Percentiles rank a stretch among this genome's conserved stretches.
phyloP scores from a whole-genome alignment of 1,140 invertebrate species.

The Brachionus koreanus region DNA sequence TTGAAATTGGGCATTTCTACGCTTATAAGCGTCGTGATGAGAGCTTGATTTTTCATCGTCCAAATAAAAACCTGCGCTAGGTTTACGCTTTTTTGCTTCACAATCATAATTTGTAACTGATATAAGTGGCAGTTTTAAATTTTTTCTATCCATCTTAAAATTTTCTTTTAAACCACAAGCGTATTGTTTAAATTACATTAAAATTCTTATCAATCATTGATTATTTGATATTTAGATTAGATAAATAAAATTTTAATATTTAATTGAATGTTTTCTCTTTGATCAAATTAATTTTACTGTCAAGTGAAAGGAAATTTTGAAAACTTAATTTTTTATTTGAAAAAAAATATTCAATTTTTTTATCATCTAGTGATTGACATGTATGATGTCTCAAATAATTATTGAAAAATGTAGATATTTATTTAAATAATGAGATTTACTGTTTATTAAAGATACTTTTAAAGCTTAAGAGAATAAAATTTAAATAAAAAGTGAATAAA shows the following conservation, averaged over 20 bases:
- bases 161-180: neutral
- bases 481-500: no score
- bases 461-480: no score
- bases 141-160: neutral
- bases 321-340: neutral
- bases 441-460: no score
- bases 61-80: neutral
- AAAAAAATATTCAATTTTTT: neutral
- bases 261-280: no score
- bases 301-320: neutral
- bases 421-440: no score
- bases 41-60: neutral
- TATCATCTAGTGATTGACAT: no score
- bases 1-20: neutral
- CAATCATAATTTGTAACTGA: neutral
- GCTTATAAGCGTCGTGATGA: neutral
- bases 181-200: neutral
- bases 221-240: neutral
- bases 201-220: neutral
- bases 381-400: no score
- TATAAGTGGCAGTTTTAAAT: neutral
- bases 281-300: no score
- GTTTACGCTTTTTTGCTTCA: neutral
- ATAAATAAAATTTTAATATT: neutral
- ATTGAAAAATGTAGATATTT: no score